Base-by-base conservation (phyloP, 37 sponge, comb jelly and placozoan genomes). In the Spongia lamella region DNA sequence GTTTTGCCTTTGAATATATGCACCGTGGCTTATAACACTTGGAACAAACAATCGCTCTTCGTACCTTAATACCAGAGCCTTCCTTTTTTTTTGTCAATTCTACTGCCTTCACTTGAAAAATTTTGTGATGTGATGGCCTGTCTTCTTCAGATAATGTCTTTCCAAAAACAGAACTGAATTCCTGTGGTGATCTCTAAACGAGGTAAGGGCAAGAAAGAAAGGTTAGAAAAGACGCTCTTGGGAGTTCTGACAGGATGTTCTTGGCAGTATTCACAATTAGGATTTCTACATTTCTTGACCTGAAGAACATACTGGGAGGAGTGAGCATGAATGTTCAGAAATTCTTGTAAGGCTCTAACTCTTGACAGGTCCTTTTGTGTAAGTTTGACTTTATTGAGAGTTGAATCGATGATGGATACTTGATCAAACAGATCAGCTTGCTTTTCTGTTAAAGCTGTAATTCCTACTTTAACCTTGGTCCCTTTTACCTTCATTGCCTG, bases 181-280 rank as follows among this genome's bases (percentile, higher is more conserved):
- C 47, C 47, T 43, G 5, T 43, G 9, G 47, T 43, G 5, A 9
- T 43, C 7, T 43, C 47, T 43, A 43, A 43, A 43, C 47, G 9
- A 13, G 47, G 47, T 9, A 43, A 43, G 9, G 47, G 47, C 47
- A 43, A 43, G 9, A 43, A 43, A 9, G 47, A 43, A 13, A 68
- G 14, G 4, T 38, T 39, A 6, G 22, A 38, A 68, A 68, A 68
- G 19, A 54, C 9, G 2, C 30, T 55, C 3, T 71, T 17, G 27
- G 33, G 34, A 7, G 53, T n/a, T 26, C 34, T 27, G 11, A 71
- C 53, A 19, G 72, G 72, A 39, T 71, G 72, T 34, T 71, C 56
- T 27, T 16, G 53, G 56, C 72, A 71, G 30, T 71, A 71, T 7
- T 2, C 33, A 51, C 72, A 71, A 25, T 26, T 7, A 17, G 21